Base-by-base conservation (phyloP, 2,797 vertebrate genomes). In the Pipistrellus kuhlii region DNA sequence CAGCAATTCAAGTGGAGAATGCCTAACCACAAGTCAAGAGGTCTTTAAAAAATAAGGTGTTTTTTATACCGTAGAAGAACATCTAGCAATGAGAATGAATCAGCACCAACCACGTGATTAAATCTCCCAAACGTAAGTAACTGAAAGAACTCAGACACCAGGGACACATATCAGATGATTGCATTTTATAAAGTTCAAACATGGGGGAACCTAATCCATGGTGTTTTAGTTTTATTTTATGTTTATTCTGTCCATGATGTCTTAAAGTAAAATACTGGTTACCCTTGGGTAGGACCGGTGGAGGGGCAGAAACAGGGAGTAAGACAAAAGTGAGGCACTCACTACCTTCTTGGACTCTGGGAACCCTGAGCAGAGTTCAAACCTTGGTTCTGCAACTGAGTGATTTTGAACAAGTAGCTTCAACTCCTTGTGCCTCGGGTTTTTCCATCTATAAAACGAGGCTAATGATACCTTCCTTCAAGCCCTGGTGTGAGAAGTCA, bases 361-460 rank as follows among this genome's bases (percentile, higher is more conserved):
- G 93, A 78, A 85, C 5, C 23, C 6, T 18, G 25, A 72, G 46
- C 11, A 23, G n/a, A 57, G 25, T 78, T 96, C 85, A 90, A 76
- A 80, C 75, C 53, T 82, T 62, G 30, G 2, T 25, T 90, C 88
- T 85, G 14, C 85, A 80, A 20, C 46, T 35, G 62, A 38, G 32
- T 23, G 71, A 83, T 80, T 96, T 82, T 55, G 88, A 93, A 90
- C 84, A 71, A 93, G 41, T 55, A 71, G 76, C 57, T 94, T 90
- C 51, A 30, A 38, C 30, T 83, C 57, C 44, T 32, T 17, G 84
- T 32, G 62, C 71, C 78, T 92, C 76, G 1, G 92, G 85, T 93
- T 93, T 92, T 91, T 90, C 57, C 90, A 84, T 85, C 93, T 92
- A 96, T 94, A 95, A 97, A 97, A 92, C 62, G 92, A 83, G 72